These are phyloP conservation scores for Villa cingulata DNA, from an alignment of 2,888 invertebrate genomes.

Conservation along the genomic window DNA sequence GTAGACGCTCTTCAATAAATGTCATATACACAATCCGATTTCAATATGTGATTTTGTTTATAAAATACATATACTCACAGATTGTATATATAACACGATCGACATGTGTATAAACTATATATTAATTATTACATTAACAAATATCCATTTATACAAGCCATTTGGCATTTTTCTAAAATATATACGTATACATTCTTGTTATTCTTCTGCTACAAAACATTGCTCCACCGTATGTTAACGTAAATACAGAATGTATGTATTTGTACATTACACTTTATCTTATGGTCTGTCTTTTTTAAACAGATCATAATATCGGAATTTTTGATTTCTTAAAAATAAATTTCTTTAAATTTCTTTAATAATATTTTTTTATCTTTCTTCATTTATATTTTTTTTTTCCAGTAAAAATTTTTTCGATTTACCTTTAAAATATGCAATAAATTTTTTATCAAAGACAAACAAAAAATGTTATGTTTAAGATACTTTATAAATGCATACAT, in stretches of 20 bases:
- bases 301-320: background rate
- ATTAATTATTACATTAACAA: too few relatives aligned
- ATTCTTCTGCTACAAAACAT: too few relatives aligned
- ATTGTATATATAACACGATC: constrained; percentile 5
- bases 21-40: constrained; percentile 8
- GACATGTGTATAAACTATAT: constrained; percentile 2
- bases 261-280: too few relatives aligned
- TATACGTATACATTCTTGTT: too few relatives aligned
- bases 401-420: background rate
- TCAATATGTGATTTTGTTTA: background rate
- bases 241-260: too few relatives aligned
- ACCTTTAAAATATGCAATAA: background rate
- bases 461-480: too few relatives aligned
- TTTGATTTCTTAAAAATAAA: background rate
- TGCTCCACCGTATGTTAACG: too few relatives aligned
- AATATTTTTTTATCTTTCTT: background rate
- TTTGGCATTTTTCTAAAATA: background rate
- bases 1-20: constrained; percentile 6
- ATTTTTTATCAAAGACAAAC: too few relatives aligned
- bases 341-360: background rate
- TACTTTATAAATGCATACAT: too few relatives aligned
- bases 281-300: background rate
- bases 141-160: background rate
- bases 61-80: background rate
- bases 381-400: background rate